Conservation (phyloP, 2,113 vertebrate genomes). For the Salvelinus fontinalis region DNA sequence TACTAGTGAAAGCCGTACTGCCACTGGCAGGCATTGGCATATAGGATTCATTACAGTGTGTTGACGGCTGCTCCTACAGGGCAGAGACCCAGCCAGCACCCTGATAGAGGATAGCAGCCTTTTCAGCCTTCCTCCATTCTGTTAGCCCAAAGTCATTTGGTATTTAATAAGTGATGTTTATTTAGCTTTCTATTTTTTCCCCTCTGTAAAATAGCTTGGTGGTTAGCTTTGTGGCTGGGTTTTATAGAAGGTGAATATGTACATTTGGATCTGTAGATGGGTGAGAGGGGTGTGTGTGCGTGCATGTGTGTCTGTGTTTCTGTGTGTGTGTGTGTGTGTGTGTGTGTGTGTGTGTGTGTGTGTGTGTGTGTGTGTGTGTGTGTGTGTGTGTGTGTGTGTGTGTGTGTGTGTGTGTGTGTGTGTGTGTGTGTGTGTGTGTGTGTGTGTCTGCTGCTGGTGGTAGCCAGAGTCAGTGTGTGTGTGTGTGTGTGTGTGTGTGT, state of each 20-base stretch:
- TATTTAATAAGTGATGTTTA: conserved; percentile 66
- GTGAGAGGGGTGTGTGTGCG: neutral
- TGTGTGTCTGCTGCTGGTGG: conserved; percentile 31
- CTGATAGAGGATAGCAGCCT: conserved; percentile 59
- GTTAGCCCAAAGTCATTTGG: conserved; percentile 58
- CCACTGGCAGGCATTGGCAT: conserved; percentile 54
- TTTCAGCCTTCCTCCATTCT: conserved; percentile 47
- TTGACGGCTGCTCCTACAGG: conserved; percentile 24
- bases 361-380: conserved; percentile 8
- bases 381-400: neutral
- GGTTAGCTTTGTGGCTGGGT: conserved; percentile 9
- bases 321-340: neutral
- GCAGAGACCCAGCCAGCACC: conserved; percentile 49
- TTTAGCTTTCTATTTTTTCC: conserved; percentile 38
- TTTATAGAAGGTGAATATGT: conserved; percentile 14
- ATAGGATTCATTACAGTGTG: conserved; percentile 59
- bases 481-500: conserved; percentile 16
- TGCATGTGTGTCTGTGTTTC: neutral
- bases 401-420: neutral
- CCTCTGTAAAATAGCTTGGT: conserved; percentile 11
- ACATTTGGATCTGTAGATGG: neutral
- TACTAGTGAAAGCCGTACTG: neutral
- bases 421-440: conserved; percentile 20
- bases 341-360: conserved; percentile 19
- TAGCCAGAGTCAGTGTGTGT: conserved; percentile 14